phyloP scores from a whole-genome alignment of 2,113 vertebrate genomes.

The Odontophorus gujanensis region DNA sequence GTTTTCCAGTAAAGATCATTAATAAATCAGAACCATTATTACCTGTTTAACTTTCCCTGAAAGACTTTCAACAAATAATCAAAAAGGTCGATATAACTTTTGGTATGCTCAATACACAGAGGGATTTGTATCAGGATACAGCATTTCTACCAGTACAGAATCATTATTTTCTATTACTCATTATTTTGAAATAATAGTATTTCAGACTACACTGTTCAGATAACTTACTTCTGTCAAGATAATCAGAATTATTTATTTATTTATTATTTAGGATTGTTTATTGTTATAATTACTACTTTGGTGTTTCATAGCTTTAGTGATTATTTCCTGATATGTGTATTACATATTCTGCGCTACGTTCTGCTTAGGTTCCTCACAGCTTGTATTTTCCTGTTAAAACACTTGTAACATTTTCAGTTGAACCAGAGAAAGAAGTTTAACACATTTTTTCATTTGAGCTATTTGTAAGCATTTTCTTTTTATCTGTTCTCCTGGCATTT shows the following conservation, averaged over 20 bases:
- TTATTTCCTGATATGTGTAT: background rate
- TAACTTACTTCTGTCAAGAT: background rate
- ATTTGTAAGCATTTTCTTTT: background rate
- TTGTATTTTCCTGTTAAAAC: background rate
- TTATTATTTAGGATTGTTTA: no score
- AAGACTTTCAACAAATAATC: background rate
- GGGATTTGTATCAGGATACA: background rate
- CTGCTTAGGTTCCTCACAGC: background rate
- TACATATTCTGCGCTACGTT: background rate
- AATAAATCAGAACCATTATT: background rate
- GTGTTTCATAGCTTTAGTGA: background rate
- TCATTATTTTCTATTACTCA: background rate
- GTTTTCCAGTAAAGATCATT: no score
- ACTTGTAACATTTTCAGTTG: accelerated
- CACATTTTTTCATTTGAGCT: background rate
- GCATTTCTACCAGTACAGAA: accelerated
- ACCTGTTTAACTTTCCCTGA: background rate
- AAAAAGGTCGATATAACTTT: background rate
- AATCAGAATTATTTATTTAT: background rate
- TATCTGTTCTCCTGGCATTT: background rate
- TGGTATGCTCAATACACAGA: background rate
- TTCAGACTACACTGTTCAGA: background rate
- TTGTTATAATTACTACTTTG: background rate
- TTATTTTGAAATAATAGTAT: background rate
- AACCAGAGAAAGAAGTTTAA: background rate